Percentiles rank a stretch among this genome's conserved stretches.
These are phyloP conservation scores for Leptura quadrifasciata DNA, from an alignment of 2,888 invertebrate species.

Conservation along the genomic window DNA sequence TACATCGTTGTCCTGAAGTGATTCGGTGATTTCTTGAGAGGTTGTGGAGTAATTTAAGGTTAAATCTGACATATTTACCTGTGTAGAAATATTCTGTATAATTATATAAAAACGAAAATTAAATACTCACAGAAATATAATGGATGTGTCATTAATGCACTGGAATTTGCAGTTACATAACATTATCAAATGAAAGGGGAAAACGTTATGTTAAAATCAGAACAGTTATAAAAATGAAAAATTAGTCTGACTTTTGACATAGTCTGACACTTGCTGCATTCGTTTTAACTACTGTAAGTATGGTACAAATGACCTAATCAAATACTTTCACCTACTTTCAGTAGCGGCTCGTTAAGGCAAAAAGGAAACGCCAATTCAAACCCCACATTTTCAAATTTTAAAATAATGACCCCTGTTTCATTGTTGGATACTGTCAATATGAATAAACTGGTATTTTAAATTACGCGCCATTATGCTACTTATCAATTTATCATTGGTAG, in stretches of 20 bases:
- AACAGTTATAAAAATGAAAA: too few relatives aligned
- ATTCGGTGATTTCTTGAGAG: neutral
- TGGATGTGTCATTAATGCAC: slow-evolving; percentile 19
- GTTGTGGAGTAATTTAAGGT: slow-evolving; percentile 8
- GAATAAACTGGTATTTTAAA: too few relatives aligned
- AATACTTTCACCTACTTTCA: neutral
- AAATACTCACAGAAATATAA: slow-evolving; percentile 22
- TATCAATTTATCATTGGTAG: too few relatives aligned
- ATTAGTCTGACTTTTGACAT: neutral
- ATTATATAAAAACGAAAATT: neutral
- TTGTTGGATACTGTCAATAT: too few relatives aligned
- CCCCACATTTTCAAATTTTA: too few relatives aligned
- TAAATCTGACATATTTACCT: slow-evolving; percentile 20
- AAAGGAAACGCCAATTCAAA: too few relatives aligned
- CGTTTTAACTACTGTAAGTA: neutral
- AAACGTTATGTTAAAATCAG: neutral
- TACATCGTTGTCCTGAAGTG: neutral
- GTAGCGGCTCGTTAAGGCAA: neutral
- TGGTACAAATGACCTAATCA: neutral
- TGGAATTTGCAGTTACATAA: slow-evolving; percentile 20
- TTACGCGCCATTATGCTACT: too few relatives aligned
- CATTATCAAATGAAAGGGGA: slow-evolving; percentile 12
- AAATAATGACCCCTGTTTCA: too few relatives aligned
- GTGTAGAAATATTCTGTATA: neutral
- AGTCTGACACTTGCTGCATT: neutral